Base-by-base conservation (phyloP, 2,797 vertebrate species). In the Gila robusta region DNA sequence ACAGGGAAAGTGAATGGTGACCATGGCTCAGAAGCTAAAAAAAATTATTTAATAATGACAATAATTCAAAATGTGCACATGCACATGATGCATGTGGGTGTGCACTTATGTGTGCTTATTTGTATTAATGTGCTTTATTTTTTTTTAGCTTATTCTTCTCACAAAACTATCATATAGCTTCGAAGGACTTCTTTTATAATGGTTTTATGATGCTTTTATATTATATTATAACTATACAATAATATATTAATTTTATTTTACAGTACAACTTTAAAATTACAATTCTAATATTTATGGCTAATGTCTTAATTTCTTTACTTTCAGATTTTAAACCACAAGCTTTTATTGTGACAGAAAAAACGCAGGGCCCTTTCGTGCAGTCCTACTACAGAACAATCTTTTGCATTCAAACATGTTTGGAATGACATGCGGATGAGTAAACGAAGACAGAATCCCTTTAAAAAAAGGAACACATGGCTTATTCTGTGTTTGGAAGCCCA, bases 401-500 rank as follows among this genome's bases (percentile, higher is more conserved):
- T 19, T 44, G 23, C 66, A 62, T 71, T 56, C 59, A 74, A 52
- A 77, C 19, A n/a, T 77, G 71, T 81, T 69, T 52, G 21, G 47
- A 49, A 81, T 52, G 12, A 81, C 64, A 69, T n/a, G 64, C 14
- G 32, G 66, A 39, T 70, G 32, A 69, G 79, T 47, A 70, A 49
- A 52, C 47, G 12, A 39, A 69, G 66, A 64, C 37, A 17, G 32
- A 81, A 52, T 69, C 64, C 44, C 11, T 37, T 81, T 52, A 35
- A 52, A 70, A 56, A 49, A n/a, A 70, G 21, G 2, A 81, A 54
- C 0, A 23, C 44, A 54, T 23, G 64, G 79, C 47, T 81, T 81
- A 70, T 81, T 49, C 84, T 23, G 16, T 79, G 66, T 56, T 70
- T 72, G 52, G 37, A 59, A 41, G 52, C 86, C 74, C 83, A 86